phyloP scores from a whole-genome alignment of 92 coral and sea anemone species.

The Epizoanthus illoricatus region DNA sequence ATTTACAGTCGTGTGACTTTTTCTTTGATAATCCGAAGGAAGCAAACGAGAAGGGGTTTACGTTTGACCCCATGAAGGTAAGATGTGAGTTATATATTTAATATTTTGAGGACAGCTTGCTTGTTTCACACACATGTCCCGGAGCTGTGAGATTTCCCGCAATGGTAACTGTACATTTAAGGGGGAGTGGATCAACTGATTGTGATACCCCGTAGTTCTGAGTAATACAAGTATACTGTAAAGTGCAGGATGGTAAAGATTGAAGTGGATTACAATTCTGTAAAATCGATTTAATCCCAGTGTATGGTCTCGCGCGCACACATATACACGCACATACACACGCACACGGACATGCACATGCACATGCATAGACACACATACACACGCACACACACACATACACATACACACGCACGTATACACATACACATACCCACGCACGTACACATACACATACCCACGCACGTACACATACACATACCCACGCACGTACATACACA shows the following conservation, averaged over 20 bases:
- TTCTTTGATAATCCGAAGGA: slow-evolving; percentile 93
- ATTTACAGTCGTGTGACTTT: slow-evolving; percentile 84
- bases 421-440: not conserved
- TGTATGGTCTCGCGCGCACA: no score
- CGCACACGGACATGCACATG: not conserved
- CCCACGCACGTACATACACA: not conserved
- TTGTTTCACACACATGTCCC: no score
- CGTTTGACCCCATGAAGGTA: slow-evolving; percentile 93
- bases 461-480: not conserved
- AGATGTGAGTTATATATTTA: not conserved
- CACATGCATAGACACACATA: not conserved
- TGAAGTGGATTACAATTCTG: no score
- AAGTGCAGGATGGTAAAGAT: no score
- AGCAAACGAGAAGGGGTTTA: slow-evolving; percentile 91
- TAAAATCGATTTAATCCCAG: no score
- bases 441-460: not conserved
- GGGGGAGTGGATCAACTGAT: no score
- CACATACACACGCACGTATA: not conserved
- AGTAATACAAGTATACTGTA: no score
- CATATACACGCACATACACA: not conserved
- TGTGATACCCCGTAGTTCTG: no score
- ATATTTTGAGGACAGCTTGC: not conserved
- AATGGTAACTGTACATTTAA: no score
- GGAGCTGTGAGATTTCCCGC: no score
- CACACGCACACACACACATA: not conserved